Conservation (phyloP, 2,797 vertebrate species). For the Notamacropus eugenii region DNA sequence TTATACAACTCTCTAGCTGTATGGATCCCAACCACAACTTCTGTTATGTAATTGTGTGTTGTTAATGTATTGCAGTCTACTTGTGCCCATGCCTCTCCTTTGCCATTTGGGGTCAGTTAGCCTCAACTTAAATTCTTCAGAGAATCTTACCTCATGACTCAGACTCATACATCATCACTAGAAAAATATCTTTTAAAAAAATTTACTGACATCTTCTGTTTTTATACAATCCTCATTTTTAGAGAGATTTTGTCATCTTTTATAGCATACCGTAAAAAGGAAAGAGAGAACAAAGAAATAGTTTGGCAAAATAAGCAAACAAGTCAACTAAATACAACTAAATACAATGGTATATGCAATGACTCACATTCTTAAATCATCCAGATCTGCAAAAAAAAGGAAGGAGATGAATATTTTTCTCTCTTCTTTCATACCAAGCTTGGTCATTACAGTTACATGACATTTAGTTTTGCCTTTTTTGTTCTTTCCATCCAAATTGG, state of each 20-base stretch:
- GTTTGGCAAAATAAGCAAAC: neutral
- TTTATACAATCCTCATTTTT: neutral
- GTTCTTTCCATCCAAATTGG: neutral
- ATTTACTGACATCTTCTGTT: neutral
- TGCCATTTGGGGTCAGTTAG: neutral
- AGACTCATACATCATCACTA: neutral
- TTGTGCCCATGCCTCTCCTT: neutral
- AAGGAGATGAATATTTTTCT: neutral
- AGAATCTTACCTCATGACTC: neutral
- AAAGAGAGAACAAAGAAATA: neutral
- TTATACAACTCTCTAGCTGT: neutral
- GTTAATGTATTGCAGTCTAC: neutral
- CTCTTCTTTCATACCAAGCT: neutral
- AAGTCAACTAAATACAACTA: neutral
- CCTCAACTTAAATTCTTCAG: neutral
- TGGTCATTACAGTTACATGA: neutral
- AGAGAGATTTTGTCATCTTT: neutral
- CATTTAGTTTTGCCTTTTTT: neutral
- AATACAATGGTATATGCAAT: neutral
- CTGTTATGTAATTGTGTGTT: neutral
- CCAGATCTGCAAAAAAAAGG: neutral
- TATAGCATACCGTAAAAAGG: neutral
- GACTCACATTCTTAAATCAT: neutral
- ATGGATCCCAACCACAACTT: neutral
- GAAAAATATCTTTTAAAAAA: neutral